Evolutionary conservation across 2,797 vertebrate species (phyloP), one percentile per base, ranked within the genome.

Genomic region (Falco rusticolus): DNA sequence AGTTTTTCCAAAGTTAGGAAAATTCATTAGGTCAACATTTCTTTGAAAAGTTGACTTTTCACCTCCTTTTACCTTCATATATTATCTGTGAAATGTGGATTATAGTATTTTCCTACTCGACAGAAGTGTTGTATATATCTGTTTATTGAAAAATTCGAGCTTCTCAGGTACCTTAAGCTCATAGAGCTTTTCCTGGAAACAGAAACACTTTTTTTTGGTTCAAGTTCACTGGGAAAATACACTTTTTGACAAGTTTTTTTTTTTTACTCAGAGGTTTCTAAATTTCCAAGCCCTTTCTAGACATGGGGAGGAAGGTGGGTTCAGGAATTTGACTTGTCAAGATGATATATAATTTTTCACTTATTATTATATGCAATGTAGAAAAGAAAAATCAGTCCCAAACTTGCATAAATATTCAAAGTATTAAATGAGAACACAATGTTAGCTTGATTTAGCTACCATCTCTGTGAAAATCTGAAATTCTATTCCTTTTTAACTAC

Each of bases 1-100:
- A 39, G 1, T 47, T 92, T 92, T 94, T 74, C 79, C 82, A 72
- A 81, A 93, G 64, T 75, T 65, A 76, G 88, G 88, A 94, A 94
- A 96, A 97, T 78, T 90, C 61, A 94, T 89, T 96, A 94, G 37
- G 78, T 91, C 37, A 85, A 87, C 24, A 37, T 75, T 92, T 92
- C 28, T 92, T 85, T 92, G 57, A 87, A 91, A 93, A 85, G 28
- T 37, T 91, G 20, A 70, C 37, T 87, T 92, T 92, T 68, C 26
- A 39, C 13, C 53, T 64, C 41, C 53, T 75, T 83, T 87, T 78
- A 56, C 75, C 37, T 90, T 83, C 72, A 83, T 95, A 71, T 85
- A 87, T 93, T 89, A 57, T 77, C 81, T 75, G 41, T 87, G 79
- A 96, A 91, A 84, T 77, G 16, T 76, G 63, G 75, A 94, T 95